Evolutionary conservation across 2,797 vertebrate species (phyloP), one percentile per base, ranked within the genome.

Genomic region (Sciurus vulgaris): DNA sequence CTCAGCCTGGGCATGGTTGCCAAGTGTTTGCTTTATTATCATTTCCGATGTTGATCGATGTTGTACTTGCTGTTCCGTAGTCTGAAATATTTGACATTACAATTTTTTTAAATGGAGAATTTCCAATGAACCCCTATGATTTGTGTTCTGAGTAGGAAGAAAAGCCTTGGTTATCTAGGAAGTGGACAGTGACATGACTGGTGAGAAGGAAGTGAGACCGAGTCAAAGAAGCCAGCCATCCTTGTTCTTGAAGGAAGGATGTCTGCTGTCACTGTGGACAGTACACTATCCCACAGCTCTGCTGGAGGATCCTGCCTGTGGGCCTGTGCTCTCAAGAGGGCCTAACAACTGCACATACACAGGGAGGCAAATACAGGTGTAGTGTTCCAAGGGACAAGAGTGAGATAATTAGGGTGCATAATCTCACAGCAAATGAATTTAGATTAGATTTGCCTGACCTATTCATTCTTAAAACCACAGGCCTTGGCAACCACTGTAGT

Each of bases 361-460:
- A 81, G 33, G 12, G 9, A 61, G 2, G 0, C 26, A 41, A 79
- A 72, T 33, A 14, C 9, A 26, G 11, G 30, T 26, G 30, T 44
- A 70, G 17, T 28, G 10, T 65, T 72, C 28, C 10, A 33, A 35
- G 47, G 51, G 28, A 51, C 54, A 86, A 72, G 17, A 11, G 69
- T 35, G 85, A 74, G 30, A 47, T 79, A 69, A 30, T 56, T 65
- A 61, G 82, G 22, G 59, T 18, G 3, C 59, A 30, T 79, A 26
- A 72, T 93, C 47, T n/a, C 67, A 41, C 49, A 59, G 41, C 61
- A 56, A 59, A 84, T 54, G 56, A 15, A 59, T 72, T 96, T 91
- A 63, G 63, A 33, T 86, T n/a, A 47, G 41, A 78, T 88, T 88
- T 72, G 4, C 69, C 76, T 87, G 54, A 20, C 35, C 49, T 61